These are phyloP conservation scores for Cochlearius cochlearius DNA, from an alignment of 2,113 vertebrate species.

Conservation along the genomic window DNA sequence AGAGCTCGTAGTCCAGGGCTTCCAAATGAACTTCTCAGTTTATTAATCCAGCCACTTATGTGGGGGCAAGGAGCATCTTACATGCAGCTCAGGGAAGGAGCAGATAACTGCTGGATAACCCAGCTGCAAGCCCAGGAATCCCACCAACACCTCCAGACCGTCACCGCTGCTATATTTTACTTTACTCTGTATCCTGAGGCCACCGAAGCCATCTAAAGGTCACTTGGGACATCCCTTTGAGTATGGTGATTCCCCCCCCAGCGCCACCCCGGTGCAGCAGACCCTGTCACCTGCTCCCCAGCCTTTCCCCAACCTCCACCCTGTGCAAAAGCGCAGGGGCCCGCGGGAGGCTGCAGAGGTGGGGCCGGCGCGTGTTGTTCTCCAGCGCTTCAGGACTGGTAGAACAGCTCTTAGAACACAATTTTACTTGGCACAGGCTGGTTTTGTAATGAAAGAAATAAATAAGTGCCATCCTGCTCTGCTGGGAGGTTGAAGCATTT, in stretches of 20 bases:
- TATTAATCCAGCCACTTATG: not conserved
- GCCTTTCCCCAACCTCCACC: conserved; percentile 3
- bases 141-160: not conserved
- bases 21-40: not conserved
- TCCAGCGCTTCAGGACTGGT: conserved; percentile 21
- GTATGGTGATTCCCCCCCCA: not conserved
- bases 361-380: not conserved
- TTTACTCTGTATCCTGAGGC: not conserved
- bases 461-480: conserved; percentile 41
- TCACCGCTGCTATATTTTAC: not conserved
- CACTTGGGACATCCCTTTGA: fast-evolving
- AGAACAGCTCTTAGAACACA: conserved; percentile 53
- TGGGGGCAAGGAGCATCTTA: not conserved
- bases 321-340: not conserved
- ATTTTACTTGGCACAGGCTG: conserved; percentile 43
- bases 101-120: not conserved
- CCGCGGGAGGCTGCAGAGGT: not conserved
- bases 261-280: fast-evolving
- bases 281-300: not conserved
- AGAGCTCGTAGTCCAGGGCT: not conserved
- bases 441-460: conserved; percentile 41
- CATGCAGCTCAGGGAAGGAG: not conserved
- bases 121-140: not conserved
- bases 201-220: not conserved
- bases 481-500: not conserved